Base-by-base conservation (phyloP, 1,140 invertebrate genomes). In the Ganaspis sp. region DNA sequence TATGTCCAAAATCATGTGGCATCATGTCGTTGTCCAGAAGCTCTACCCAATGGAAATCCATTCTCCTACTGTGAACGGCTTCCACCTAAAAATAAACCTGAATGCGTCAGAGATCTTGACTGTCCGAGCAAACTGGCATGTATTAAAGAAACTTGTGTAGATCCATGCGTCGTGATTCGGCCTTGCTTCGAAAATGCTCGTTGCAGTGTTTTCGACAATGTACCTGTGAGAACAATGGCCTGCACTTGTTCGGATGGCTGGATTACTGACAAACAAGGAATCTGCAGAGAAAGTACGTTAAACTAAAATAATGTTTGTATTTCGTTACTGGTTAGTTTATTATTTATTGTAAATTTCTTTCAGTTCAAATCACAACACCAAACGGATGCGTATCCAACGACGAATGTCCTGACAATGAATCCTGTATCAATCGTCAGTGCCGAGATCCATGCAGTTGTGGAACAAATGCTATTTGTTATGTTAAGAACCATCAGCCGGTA, bases 391-490 rank as follows among this genome's bases (percentile, higher is more conserved):
- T 93, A 6, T 91, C 92, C 5, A 96, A 98, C 87, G 91, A 93
- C 72, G 96, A 98, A 77, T 98, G 97, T 88, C 90, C 92, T 0
- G 93, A 93, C 38, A 92, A 94, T 64, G 95, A 97, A 86, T 95
- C 96, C 0, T 98, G 97, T 84, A 93, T 97, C 38, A 96, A 97
- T 83, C 92, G 96, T 84, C 93, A 96, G 74, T 98, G 97, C 85
- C 93, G 95, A 75, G 95, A 96, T 80, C 96, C 96, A 4, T 98
- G 97, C 85, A 95, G 95, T 85, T 98, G 97, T 86, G 97, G 97
- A 23, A 93, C 93, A 29, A 96, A 98, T 85, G 95, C 96, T 6
- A 93, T 95, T 76, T 98, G 97, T 83, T 93, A 94, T 38, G 94
- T 97, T 0, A 93, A 93, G 76, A 95, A 97, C 80, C 97, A 98